Conservation (phyloP, 2,113 vertebrate genomes). For the Poeciliopsis occidentalis region DNA sequence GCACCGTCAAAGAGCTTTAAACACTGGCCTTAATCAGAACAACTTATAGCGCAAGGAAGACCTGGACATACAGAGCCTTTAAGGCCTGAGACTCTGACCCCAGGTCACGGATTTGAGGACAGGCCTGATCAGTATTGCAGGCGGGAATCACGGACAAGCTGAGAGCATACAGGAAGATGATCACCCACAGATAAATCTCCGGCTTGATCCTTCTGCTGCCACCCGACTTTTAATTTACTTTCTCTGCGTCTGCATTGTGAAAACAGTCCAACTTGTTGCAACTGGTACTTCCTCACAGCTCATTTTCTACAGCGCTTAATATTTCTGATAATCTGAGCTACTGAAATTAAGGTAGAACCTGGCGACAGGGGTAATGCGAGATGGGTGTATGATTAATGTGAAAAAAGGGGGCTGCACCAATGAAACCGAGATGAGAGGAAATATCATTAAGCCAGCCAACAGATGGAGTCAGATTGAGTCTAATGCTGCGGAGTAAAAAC, state of each 20-base stretch:
- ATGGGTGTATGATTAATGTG: neutral
- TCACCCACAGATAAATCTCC: slow-evolving; percentile 1
- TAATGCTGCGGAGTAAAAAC: slow-evolving; percentile 21
- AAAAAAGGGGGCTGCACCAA: slow-evolving; percentile 13
- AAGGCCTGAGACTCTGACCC: slow-evolving; percentile 17
- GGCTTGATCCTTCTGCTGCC: neutral
- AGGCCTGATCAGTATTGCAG: slow-evolving; percentile 32
- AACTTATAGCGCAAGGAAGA: slow-evolving; percentile 43
- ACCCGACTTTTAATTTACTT: neutral
- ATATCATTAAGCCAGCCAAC: slow-evolving; percentile 12
- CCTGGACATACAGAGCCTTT: slow-evolving; percentile 8
- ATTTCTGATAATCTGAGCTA: slow-evolving; percentile 1
- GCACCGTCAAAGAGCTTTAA: slow-evolving; percentile 33
- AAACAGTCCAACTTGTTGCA: neutral
- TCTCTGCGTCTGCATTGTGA: neutral
- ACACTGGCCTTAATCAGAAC: slow-evolving; percentile 51
- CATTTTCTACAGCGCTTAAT: slow-evolving; percentile 1
- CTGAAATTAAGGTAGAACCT: neutral
- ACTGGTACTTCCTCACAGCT: neutral
- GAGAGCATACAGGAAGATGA: slow-evolving; percentile 33
- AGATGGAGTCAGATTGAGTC: slow-evolving; percentile 46
- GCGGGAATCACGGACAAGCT: neutral
- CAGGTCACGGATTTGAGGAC: slow-evolving; percentile 54
- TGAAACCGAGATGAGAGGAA: slow-evolving; percentile 21
- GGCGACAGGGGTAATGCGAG: slow-evolving; percentile 2